Evolutionary conservation across 2,888 invertebrate genomes (phyloP).

Genomic region (Latrodectus hesperus): DNA sequence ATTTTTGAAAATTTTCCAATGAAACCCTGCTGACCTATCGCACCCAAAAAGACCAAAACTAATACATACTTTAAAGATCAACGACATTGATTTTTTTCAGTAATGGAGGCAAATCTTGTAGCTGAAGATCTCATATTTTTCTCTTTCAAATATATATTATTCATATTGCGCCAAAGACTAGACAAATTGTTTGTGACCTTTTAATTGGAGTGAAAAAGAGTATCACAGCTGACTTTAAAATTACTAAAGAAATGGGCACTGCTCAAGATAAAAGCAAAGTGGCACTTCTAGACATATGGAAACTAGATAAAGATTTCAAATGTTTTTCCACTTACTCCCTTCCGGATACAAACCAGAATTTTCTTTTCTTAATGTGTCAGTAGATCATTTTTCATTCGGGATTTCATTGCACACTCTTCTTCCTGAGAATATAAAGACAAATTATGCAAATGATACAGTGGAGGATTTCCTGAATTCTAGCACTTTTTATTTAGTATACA

Average conservation of each 20-base stretch:
- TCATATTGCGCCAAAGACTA: not conserved
- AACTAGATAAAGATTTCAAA: not conserved
- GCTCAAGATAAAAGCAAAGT: not conserved
- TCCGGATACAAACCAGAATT: not conserved
- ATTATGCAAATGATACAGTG: not conserved
- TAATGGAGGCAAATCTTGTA: too few relatives aligned
- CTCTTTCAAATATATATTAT: not conserved
- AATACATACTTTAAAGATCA: too few relatives aligned
- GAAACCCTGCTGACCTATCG: too few relatives aligned
- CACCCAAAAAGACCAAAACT: too few relatives aligned
- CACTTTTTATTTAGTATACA: slow-evolving; percentile 15
- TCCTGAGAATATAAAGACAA: too few relatives aligned
- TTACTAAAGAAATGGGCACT: slow-evolving; percentile 8
- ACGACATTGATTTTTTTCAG: too few relatives aligned
- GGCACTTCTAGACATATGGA: not conserved
- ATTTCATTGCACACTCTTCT: too few relatives aligned
- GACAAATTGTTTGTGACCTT: not conserved
- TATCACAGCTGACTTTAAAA: not conserved
- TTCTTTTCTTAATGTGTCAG: too few relatives aligned
- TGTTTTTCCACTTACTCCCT: not conserved
- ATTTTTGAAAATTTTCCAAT: too few relatives aligned
- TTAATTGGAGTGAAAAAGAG: not conserved
- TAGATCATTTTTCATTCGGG: too few relatives aligned
- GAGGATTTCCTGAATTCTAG: slow-evolving; percentile 9
- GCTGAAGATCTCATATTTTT: not conserved